Evolutionary conservation across 1,140 invertebrate species (phyloP), one percentile per base, ranked within the genome.

Genomic region (Plectus sambesii): DNA sequence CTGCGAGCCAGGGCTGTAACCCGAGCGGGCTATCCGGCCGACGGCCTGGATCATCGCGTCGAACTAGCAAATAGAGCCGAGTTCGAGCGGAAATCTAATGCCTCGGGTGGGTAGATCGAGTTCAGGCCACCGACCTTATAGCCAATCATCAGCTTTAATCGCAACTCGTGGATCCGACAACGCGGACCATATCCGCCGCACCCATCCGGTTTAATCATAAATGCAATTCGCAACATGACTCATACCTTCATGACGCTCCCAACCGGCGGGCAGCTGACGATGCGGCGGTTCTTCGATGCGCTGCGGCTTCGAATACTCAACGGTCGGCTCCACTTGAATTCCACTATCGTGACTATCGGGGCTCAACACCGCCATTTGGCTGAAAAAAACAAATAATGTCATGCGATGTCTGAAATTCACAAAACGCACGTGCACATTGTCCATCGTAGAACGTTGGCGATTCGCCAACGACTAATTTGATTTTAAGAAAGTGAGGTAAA

Each of bases 261-360:
- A 64, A 19, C 62, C 62, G n/a, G 50, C 37, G 23, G 62, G 62
- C 25, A 64, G 30, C 41, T 49, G 54, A 20, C 52, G 29, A n/a
- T 56, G 25, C 9, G 47, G 48, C 4, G 47, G 42, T 12, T 47
- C 39, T 23, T 46, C 30, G 24, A 48, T 54, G 15, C 51, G 59
- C 19, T 49, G 42, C 17, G 66, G 66, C 8, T 53, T 26, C 30
- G 61, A 59, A 43, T 65, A 66, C 33, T 65, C 58, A 36, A n/a
- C n/a, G n/a, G n/a, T n/a, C n/a, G n/a, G 59, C 48, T 66, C 66
- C 20, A 66, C 42, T 33, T 68, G 42, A 5, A 67, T 61, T 2
- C 66, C 64, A 47, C 53, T 59, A 40, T 69, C 66, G 37, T 62
- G 57, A 30, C 62, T 59, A 46, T 64, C 63, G 6, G 62, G 62